Percentiles rank a stretch among this genome's conserved stretches.
Conservation (phyloP, 2,888 invertebrate species). For the Petrophora chlorosata region DNA sequence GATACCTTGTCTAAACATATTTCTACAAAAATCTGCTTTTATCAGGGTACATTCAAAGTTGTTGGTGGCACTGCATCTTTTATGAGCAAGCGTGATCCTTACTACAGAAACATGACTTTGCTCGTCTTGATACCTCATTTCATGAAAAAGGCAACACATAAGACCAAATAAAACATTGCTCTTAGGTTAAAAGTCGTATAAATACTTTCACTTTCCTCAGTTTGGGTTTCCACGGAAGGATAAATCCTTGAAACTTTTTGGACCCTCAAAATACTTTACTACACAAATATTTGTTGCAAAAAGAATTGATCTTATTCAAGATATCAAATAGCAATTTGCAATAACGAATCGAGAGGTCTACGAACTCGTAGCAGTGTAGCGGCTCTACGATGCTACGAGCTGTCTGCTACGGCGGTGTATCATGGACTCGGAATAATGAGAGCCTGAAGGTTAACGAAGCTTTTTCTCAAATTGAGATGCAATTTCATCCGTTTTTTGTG, state of each 20-base stretch:
- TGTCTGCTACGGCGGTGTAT: slow-evolving; percentile 37
- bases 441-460: slow-evolving; percentile 45
- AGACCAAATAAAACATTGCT: slow-evolving; percentile 22
- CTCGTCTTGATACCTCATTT: no score
- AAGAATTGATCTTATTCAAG: slow-evolving; percentile 34
- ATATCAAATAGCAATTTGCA: slow-evolving; percentile 54
- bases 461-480: slow-evolving; percentile 56
- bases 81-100: no score
- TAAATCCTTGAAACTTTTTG: slow-evolving; percentile 16
- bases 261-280: slow-evolving; percentile 15
- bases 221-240: slow-evolving; percentile 11
- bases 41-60: no score
- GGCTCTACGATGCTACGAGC: slow-evolving; percentile 33
- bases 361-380: slow-evolving; percentile 45
- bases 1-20: no score
- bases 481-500: slow-evolving; percentile 63
- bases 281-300: slow-evolving; percentile 26
- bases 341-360: slow-evolving; percentile 49
- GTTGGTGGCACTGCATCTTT: no score
- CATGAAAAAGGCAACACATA: slow-evolving; percentile 2
- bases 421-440: slow-evolving; percentile 47
- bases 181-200: slow-evolving; percentile 30
- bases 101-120: no score
- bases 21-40: no score
- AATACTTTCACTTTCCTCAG: slow-evolving; percentile 23